Base-by-base conservation (phyloP, 2,797 vertebrate species). In the Bovichtus variegatus region DNA sequence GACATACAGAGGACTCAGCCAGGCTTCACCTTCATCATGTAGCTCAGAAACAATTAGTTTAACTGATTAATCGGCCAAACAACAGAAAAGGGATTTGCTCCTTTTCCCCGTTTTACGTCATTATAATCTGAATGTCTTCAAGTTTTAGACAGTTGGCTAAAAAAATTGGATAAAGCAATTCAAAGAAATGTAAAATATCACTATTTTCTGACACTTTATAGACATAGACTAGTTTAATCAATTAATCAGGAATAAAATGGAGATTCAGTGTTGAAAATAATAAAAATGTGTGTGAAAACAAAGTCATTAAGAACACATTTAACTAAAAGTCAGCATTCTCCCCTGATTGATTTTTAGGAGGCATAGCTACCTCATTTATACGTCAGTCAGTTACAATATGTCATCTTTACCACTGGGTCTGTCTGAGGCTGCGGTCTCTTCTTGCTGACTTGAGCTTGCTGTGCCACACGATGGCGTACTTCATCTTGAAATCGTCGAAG, bases 401-500 rank as follows among this genome's bases (percentile, higher is more conserved):
- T n/a, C 15, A 1, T 18, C 10, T 21, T 74, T 73, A 90, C 89
- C 87, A 2, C 0, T 4, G 38, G 19, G 43, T 67, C 85, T 16
- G 87, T 90, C 82, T 93, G 94, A 41, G 95, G 89, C 84, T 96
- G 95, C 7, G 87, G 95, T 55, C 88, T 89, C 43, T 90, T 94
- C 50, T 93, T 95, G 38, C 76, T 87, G 78, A 92, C 58, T 46
- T 86, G 90, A 58, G 94, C 77, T 60, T 92, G 96, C 40, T 95
- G 94, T 36, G 95, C 97, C 91, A 99, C 95, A n/a, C 98, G 93
- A 29, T 78, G 90, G 83, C 94, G 96, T 47, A 99, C 97, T 81
- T 95, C 92, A 2, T 91, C 93, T 83, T 97, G 97, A 92, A 98
- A 99, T 0, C 68, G 91, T 3, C 83, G 93, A 61, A 99, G 93